These are phyloP conservation scores for Thera britannica DNA, from an alignment of 2,888 invertebrate genomes.

Conservation along the genomic window DNA sequence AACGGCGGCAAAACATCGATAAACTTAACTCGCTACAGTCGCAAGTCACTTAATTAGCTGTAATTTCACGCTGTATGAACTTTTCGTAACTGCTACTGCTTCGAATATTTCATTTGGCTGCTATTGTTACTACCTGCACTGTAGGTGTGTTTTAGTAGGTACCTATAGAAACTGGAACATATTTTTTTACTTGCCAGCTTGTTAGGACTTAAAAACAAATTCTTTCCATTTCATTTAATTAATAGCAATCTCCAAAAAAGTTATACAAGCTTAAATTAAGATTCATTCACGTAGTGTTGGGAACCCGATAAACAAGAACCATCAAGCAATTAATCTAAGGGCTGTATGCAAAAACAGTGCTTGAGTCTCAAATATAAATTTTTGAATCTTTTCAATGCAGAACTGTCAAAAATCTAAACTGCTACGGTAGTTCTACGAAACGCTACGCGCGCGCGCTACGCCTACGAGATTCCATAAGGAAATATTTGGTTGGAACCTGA, in stretches of 20 bases:
- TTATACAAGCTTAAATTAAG: too few species aligned
- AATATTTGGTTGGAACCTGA: too few species aligned
- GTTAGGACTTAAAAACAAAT: too few species aligned
- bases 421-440: slow-evolving; percentile 14
- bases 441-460: slow-evolving; percentile 4
- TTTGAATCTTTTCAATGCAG: too few species aligned
- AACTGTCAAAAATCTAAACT: background rate
- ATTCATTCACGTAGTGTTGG: too few species aligned
- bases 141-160: background rate
- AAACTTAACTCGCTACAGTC: slow-evolving; percentile 22
- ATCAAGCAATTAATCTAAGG: too few species aligned
- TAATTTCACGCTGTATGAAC: slow-evolving; percentile 29
- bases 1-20: slow-evolving; percentile 19
- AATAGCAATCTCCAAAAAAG: too few species aligned
- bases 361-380: too few species aligned
- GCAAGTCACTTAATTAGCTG: slow-evolving; percentile 33
- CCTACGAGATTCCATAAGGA: background rate
- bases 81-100: slow-evolving; percentile 21
- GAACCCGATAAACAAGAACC: too few species aligned
- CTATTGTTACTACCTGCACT: background rate
- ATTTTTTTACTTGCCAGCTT: too few species aligned
- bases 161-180: background rate
- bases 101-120: slow-evolving; percentile 10
- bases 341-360: too few species aligned
- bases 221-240: too few species aligned